Evolutionary conservation across 2,888 invertebrate species (phyloP), one percentile per base, ranked within the genome.

Genomic region (Drosophila borealis): DNA sequence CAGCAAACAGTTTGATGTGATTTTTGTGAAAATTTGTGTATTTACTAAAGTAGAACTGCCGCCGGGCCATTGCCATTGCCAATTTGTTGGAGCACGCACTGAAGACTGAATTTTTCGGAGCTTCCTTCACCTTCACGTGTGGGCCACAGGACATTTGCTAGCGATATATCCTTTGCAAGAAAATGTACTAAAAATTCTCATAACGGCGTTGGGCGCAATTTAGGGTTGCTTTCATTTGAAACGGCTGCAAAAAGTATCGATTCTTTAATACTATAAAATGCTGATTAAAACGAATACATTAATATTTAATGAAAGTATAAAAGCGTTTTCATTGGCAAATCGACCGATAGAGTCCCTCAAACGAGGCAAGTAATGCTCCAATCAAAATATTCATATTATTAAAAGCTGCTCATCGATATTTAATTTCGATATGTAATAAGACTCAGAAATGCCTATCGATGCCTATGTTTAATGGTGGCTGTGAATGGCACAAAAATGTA

Each of bases 1-100:
- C 92, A 90, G 91, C 92, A 91, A 91, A 92, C 70, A 92, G 75
- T 86, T 91, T 92, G 59, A 91, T 91, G 74, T 92, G 91, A 74
- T 91, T 92, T 89, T 91, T 92, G 76, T 92, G 91, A 86, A 92
- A 91, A 91, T 91, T 92, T 79, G 89, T 90, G 68, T 90, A 89
- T 78, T 88, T 89, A 75, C 87, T 91, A 78, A 89, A 89, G 87
- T 89, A 90, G 80, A 90, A 91, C 80, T 91, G 91, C 86, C 90
- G 90, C 84, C 91, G 90, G 89, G 86, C 91, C 83, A 88, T 88
- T 74, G 85, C 85, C 88, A 85, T 82, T 91, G 91, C 92, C 92
- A 90, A 92, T 89, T 90, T 88, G 89, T 85, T 78, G 60, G 53
- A 59, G 46, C 55, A 60, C 76, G 69, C 78, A 65, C 76, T 73